Conservation (phyloP, 2,888 invertebrate genomes). For the Catocala fraxini region DNA sequence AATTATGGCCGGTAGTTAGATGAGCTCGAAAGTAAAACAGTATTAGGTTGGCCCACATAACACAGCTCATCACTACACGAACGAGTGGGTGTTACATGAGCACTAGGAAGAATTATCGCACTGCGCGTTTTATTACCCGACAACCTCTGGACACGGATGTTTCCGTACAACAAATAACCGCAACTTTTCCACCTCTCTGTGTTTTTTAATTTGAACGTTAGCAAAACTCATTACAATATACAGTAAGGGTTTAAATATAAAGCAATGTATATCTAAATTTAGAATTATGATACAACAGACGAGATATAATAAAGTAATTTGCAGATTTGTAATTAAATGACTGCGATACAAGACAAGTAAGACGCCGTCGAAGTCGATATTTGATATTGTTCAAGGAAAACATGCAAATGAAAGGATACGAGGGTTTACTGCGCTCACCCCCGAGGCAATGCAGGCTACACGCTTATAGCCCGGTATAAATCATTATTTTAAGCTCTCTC, state of each 20-base stretch:
- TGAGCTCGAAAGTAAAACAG: constrained; percentile 40
- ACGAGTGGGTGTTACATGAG: constrained; percentile 60
- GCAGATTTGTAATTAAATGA: constrained; percentile 70
- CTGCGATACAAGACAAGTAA: constrained; percentile 56
- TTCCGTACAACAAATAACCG: constrained; percentile 33
- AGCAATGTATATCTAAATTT: no score
- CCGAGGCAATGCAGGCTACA: constrained; percentile 30
- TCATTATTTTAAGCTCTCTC: constrained; percentile 54
- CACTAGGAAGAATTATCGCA: constrained; percentile 64
- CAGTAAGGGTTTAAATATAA: no score
- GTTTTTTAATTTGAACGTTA: background rate
- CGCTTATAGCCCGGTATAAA: constrained; percentile 49
- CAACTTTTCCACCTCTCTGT: constrained; percentile 25
- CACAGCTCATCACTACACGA: constrained; percentile 56
- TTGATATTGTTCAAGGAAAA: constrained; percentile 75
- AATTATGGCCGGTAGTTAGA: constrained; percentile 35
- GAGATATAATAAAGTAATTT: constrained; percentile 54
- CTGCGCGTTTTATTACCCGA: constrained; percentile 51
- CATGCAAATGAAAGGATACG: constrained; percentile 79
- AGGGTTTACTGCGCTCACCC: constrained; percentile 53
- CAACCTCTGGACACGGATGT: constrained; percentile 35
- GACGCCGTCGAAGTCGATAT: constrained; percentile 63
- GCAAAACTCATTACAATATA: no score
- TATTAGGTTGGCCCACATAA: constrained; percentile 47
- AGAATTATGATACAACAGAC: no score